Conservation (phyloP, 2,888 invertebrate species). For the Apamea epomidion region DNA sequence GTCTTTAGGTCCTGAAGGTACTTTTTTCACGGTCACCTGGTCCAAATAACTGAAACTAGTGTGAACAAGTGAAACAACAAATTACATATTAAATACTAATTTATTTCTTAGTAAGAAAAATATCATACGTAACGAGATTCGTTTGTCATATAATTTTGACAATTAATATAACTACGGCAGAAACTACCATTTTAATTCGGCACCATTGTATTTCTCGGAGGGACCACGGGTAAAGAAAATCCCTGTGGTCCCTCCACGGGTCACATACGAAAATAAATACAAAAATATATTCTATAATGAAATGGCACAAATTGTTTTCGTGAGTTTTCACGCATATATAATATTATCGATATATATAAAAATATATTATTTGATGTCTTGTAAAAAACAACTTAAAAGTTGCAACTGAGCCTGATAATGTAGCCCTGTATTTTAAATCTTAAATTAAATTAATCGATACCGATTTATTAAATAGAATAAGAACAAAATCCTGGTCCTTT, state of each 20-base stretch:
- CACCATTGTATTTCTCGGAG: no score
- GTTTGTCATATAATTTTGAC: conserved; percentile 15
- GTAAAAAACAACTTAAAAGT: neutral
- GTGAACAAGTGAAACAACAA: conserved; percentile 25
- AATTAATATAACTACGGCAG: conserved; percentile 6
- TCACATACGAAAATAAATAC: conserved; percentile 26
- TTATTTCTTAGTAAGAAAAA: conserved; percentile 65
- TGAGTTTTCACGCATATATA: neutral
- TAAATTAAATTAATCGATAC: no score
- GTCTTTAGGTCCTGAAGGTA: no score
- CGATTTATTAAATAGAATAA: neutral
- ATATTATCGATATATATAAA: neutral
- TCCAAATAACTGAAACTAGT: neutral
- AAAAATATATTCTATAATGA: conserved; percentile 13
- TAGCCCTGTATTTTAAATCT: neutral
- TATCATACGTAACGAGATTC: conserved; percentile 48
- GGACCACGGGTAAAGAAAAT: no score
- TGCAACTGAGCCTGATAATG: neutral
- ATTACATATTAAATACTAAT: conserved; percentile 57
- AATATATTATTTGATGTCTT: neutral
- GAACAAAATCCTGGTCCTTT: neutral
- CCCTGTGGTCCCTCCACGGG: no score
- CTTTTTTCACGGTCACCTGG: no score
- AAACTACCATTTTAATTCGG: no score
- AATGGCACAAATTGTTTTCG: conserved; percentile 54